These are phyloP conservation scores for Agrotis exclamationis DNA, from an alignment of 2,888 invertebrate genomes.

Conservation along the genomic window DNA sequence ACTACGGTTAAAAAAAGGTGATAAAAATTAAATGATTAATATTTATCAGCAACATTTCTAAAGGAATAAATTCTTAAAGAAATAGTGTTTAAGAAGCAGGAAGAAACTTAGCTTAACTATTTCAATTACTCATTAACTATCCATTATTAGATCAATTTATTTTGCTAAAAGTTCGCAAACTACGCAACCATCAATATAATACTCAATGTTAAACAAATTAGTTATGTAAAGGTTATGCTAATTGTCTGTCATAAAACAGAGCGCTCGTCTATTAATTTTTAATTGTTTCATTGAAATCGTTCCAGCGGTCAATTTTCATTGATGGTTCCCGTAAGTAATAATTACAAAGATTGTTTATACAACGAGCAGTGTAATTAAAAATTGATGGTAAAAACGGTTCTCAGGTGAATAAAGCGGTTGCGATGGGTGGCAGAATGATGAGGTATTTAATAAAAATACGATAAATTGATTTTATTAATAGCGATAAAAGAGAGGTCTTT, in stretches of 20 bases:
- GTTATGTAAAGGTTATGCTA: slow-evolving; percentile 38
- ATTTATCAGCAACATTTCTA: no score
- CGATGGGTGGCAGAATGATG: slow-evolving; percentile 14
- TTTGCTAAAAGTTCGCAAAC: not conserved
- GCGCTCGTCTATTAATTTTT: slow-evolving; percentile 55
- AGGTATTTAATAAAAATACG: slow-evolving; percentile 3
- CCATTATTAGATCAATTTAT: no score
- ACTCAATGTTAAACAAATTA: slow-evolving; percentile 32
- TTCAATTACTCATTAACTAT: no score
- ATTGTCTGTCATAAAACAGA: slow-evolving; percentile 41
- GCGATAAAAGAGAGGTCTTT: not conserved
- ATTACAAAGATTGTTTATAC: slow-evolving; percentile 48
- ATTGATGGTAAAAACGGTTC: slow-evolving; percentile 29
- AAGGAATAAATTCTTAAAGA: no score
- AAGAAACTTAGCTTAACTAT: no score
- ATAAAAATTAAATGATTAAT: no score
- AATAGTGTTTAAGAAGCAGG: no score
- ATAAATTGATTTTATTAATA: slow-evolving; percentile 9
- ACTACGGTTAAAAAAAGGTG: no score
- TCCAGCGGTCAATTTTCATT: slow-evolving; percentile 55
- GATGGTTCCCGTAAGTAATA: slow-evolving; percentile 46
- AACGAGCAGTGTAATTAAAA: slow-evolving; percentile 46
- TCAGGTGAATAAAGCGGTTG: slow-evolving; percentile 34
- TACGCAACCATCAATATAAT: not conserved
- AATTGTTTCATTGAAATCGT: slow-evolving; percentile 61